Evolutionary conservation across 2,888 invertebrate genomes (phyloP).

Genomic region (Drosophila neonasuta): DNA sequence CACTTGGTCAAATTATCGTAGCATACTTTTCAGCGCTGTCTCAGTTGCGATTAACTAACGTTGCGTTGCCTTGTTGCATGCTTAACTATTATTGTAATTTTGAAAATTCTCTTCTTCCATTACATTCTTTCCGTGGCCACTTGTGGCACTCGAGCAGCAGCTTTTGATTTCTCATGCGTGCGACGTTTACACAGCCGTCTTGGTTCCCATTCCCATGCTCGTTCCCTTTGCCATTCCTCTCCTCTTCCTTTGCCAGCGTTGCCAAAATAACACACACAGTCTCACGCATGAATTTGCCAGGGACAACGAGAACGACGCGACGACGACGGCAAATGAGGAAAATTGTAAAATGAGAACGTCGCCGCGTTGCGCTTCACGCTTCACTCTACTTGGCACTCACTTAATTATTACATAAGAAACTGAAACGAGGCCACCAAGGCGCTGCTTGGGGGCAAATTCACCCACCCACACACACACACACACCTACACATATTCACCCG

Average conservation of each 20-base stretch:
- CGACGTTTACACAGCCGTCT: slow-evolving; percentile 59
- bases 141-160: slow-evolving; percentile 47
- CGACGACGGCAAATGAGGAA: slow-evolving; percentile 49
- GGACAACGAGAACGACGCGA: slow-evolving; percentile 20
- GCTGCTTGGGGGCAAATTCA: slow-evolving; percentile 30
- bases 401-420: slow-evolving; percentile 74
- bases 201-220: slow-evolving; percentile 41
- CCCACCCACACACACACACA: slow-evolving; percentile 8
- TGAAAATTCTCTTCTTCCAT: slow-evolving; percentile 34
- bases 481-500: slow-evolving; percentile 7
- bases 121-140: slow-evolving; percentile 27
- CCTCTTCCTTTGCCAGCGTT: not conserved
- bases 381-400: slow-evolving; percentile 75
- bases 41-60: slow-evolving; percentile 16
- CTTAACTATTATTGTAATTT: slow-evolving; percentile 50
- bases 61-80: slow-evolving; percentile 1
- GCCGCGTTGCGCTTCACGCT: slow-evolving; percentile 64
- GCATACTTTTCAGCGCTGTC: slow-evolving; percentile 22
- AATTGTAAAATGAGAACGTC: slow-evolving; percentile 52
- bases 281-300: slow-evolving; percentile 65
- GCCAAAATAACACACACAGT: not conserved
- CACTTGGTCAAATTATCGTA: slow-evolving; percentile 1
- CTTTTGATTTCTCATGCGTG: slow-evolving; percentile 74
- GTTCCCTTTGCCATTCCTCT: not conserved
- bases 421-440: slow-evolving; percentile 71